Evolutionary conservation across 2,888 invertebrate species (phyloP).

Genomic region (Nebria brevicollis): DNA sequence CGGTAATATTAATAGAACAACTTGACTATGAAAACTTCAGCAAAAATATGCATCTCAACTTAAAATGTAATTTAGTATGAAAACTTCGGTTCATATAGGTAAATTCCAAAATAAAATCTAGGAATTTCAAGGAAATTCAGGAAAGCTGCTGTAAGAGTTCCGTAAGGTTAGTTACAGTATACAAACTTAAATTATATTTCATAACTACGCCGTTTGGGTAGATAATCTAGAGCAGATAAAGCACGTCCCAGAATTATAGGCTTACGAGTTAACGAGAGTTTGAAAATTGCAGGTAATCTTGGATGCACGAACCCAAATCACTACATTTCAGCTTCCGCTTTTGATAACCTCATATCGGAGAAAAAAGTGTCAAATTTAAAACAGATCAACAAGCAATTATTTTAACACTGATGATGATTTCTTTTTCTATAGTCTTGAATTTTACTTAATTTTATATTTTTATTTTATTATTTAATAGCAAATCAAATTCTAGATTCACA

Average conservation of each 20-base stretch:
- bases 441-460: too few species aligned
- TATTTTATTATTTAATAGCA: too few species aligned
- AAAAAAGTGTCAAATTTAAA: not conserved
- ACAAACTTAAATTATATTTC: conserved; percentile 46
- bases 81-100: not conserved
- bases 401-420: too few species aligned
- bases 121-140: not conserved
- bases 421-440: too few species aligned
- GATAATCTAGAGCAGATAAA: conserved; percentile 44
- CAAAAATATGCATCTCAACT: too few species aligned
- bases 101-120: not conserved
- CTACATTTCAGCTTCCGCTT: not conserved
- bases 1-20: too few species aligned
- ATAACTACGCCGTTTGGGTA: conserved; percentile 29
- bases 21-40: too few species aligned
- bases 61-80: too few species aligned
- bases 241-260: conserved; percentile 45
- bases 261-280: conserved; percentile 46
- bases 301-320: conserved; percentile 13
- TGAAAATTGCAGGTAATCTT: conserved; percentile 46
- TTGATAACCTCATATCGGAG: not conserved
- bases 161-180: not conserved
- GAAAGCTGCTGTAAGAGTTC: not conserved
- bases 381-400: not conserved
- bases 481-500: too few species aligned